Conservation (phyloP, 1,140 invertebrate genomes). For the Diachasmimorpha longicaudata region DNA sequence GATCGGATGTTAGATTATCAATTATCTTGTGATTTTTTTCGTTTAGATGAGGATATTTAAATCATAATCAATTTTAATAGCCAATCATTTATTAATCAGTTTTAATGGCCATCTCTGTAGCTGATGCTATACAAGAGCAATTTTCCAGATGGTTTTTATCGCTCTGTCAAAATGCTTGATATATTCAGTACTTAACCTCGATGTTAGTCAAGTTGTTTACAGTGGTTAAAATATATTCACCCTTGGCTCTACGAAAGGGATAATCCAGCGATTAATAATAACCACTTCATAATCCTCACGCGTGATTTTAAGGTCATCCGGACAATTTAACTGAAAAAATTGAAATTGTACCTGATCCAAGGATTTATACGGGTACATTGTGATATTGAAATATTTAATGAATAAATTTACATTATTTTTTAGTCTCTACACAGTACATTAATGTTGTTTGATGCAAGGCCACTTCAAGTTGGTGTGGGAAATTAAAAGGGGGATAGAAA, state of each 20-base stretch:
- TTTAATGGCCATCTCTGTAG: no score
- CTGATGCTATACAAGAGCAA: no score
- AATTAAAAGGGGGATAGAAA: background rate
- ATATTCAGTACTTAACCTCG: background rate
- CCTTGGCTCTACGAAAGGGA: background rate
- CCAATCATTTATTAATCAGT: no score
- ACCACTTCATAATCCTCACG: background rate
- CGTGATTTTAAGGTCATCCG: slow-evolving; percentile 10
- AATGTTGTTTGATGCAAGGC: background rate
- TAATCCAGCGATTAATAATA: slow-evolving; percentile 21
- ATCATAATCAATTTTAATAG: no score
- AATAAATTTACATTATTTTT: background rate
- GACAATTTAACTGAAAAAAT: background rate
- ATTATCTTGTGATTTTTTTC: no score
- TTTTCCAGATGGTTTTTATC: no score
- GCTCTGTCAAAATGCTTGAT: background rate
- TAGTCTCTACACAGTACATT: background rate
- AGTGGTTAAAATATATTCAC: background rate
- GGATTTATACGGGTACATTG: background rate
- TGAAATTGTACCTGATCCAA: background rate
- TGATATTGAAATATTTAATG: background rate
- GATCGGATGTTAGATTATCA: no score
- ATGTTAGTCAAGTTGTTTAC: background rate
- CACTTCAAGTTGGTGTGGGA: background rate
- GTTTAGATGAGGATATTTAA: no score